Evolutionary conservation across 2,113 vertebrate genomes (phyloP).

Genomic region (Myotis brandtii): DNA sequence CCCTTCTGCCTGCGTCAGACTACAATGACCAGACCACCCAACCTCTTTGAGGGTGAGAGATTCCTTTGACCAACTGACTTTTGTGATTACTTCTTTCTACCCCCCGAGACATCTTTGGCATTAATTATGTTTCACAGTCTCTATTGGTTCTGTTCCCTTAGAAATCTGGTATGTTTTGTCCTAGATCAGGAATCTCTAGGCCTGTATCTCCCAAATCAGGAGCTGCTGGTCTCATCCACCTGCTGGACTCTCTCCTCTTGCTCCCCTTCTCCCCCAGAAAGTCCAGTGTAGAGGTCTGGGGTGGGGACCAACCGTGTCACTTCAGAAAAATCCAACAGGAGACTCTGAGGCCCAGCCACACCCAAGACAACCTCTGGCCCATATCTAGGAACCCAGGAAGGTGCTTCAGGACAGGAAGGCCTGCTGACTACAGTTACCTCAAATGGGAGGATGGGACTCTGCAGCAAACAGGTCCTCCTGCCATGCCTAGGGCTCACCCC

Average conservation of each 20-base stretch:
- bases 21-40: not conserved
- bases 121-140: not conserved
- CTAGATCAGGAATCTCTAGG: not conserved
- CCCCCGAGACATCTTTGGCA: not conserved
- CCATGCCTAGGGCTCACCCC: not conserved
- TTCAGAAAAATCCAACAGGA: conserved; percentile 23
- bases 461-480: not conserved
- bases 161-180: not conserved
- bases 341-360: not conserved
- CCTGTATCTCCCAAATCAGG: not conserved
- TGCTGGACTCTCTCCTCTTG: not conserved
- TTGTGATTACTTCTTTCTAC: not conserved
- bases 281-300: not conserved
- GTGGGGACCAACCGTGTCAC: not conserved
- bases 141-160: not conserved
- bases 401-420: not conserved
- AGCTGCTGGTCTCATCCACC: not conserved
- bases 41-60: not conserved
- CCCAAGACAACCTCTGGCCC: not conserved
- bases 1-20: not conserved
- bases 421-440: not conserved
- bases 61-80: not conserved
- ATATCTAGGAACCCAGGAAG: not conserved
- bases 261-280: not conserved
- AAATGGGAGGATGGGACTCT: fast-evolving